Conservation (phyloP, 1,140 invertebrate species). For the Lethrus apterus region DNA sequence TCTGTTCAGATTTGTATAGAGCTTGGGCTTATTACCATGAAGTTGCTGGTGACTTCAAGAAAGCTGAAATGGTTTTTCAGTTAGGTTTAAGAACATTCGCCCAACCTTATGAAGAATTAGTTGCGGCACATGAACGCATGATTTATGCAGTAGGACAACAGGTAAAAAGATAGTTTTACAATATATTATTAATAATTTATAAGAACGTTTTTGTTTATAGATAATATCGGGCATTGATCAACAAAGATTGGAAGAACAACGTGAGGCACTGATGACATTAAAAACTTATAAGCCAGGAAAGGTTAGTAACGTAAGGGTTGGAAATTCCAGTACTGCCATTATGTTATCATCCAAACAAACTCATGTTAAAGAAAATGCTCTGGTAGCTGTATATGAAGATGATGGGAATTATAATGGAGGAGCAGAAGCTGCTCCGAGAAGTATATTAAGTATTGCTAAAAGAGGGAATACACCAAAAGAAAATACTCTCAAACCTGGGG, state of each 20-base stretch:
- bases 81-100: slow-evolving; percentile 61
- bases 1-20: slow-evolving; percentile 68
- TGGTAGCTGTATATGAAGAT: slow-evolving; percentile 34
- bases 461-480: slow-evolving; percentile 53
- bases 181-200: too few species aligned
- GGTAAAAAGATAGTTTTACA: slow-evolving; percentile 17
- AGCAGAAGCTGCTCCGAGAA: slow-evolving; percentile 36
- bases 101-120: slow-evolving; percentile 64
- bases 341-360: slow-evolving; percentile 24
- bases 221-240: slow-evolving; percentile 53
- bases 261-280: slow-evolving; percentile 64
- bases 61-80: slow-evolving; percentile 66
- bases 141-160: slow-evolving; percentile 34
- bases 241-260: slow-evolving; percentile 54
- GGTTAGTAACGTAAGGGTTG: slow-evolving; percentile 38
- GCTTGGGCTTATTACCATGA: slow-evolving; percentile 78
- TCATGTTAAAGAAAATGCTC: slow-evolving; percentile 22
- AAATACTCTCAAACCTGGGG: slow-evolving; percentile 53
- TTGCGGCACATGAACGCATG: slow-evolving; percentile 60
- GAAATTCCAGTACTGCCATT: slow-evolving; percentile 41
- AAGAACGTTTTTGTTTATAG: slow-evolving; percentile 36
- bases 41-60: slow-evolving; percentile 62
- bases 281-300: slow-evolving; percentile 48
- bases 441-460: slow-evolving; percentile 49
- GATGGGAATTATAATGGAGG: slow-evolving; percentile 25